A percentile compares a stretch with the other conserved stretches of the same genome.
These are phyloP conservation scores for Melangyna quadrimaculata DNA, from an alignment of 2,888 invertebrate species.

Conservation along the genomic window DNA sequence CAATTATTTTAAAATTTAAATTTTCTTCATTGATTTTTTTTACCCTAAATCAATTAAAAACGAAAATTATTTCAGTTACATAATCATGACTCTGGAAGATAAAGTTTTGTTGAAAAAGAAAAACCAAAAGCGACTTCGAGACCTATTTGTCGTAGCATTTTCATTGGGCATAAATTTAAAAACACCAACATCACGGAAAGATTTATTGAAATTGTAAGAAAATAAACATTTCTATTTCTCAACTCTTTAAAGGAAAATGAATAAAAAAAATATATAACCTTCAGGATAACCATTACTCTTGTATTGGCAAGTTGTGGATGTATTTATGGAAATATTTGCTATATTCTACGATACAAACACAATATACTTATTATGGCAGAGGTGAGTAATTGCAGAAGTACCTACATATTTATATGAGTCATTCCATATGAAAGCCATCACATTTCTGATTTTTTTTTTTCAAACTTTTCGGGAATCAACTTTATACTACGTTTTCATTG, in stretches of 20 bases:
- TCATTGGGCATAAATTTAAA: neutral
- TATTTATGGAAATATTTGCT: conserved; percentile 13
- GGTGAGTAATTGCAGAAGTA: neutral
- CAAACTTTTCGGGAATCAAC: no score
- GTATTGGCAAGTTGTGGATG: neutral
- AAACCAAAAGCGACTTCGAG: neutral
- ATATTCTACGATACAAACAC: conserved; percentile 4
- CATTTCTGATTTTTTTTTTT: no score
- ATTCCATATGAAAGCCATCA: no score
- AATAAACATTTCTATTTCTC: no score
- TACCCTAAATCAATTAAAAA: no score
- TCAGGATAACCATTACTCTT: conserved; percentile 14
- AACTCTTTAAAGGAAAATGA: no score
- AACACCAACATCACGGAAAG: neutral
- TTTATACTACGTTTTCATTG: no score
- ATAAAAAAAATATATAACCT: neutral
- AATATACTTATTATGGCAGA: conserved; percentile 14
- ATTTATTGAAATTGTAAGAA: neutral
- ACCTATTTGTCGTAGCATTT: neutral
- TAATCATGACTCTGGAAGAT: conserved; percentile 10
- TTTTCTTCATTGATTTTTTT: no score
- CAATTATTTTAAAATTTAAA: no score
- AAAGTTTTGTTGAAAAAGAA: neutral
- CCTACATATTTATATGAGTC: no score
- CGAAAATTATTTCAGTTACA: neutral